These are phyloP conservation scores for Agonum fuliginosum DNA, from an alignment of 2,888 invertebrate species.

Conservation along the genomic window DNA sequence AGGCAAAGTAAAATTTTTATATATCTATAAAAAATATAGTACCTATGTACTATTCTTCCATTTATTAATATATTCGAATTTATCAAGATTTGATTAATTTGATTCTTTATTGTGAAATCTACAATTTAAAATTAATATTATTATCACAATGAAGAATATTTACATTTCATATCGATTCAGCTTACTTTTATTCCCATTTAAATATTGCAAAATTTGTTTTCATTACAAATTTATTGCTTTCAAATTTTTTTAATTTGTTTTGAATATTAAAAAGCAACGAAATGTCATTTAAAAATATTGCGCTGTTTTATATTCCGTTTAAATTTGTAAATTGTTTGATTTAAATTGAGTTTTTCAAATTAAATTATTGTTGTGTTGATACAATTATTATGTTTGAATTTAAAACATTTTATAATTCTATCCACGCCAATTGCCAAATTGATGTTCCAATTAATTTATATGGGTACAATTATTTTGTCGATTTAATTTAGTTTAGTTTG, in stretches of 20 bases:
- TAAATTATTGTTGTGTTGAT: slow-evolving; percentile 16
- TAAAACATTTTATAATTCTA: not conserved
- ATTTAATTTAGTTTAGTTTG: too few relatives aligned
- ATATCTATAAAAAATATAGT: too few relatives aligned
- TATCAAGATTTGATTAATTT: too few relatives aligned
- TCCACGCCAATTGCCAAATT: too few relatives aligned
- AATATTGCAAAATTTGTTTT: not conserved
- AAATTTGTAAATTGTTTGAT: slow-evolving; percentile 28
- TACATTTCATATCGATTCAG: not conserved
- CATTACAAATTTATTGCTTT: slow-evolving; percentile 16
- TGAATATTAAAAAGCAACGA: slow-evolving; percentile 10
- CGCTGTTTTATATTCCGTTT: slow-evolving; percentile 1
- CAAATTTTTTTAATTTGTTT: slow-evolving; percentile 7
- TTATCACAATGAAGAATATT: not conserved
- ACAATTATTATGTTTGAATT: slow-evolving; percentile 7
- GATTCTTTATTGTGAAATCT: too few relatives aligned
- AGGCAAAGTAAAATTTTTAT: too few relatives aligned
- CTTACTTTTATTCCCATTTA: not conserved
- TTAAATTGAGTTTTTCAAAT: slow-evolving; percentile 6
- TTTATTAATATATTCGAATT: too few relatives aligned
- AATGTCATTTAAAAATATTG: not conserved
- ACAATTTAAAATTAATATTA: not conserved
- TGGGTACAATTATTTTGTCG: too few relatives aligned
- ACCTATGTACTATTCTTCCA: too few relatives aligned
- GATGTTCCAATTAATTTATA: too few relatives aligned